Evolutionary conservation across 2,797 vertebrate genomes (phyloP).

Genomic region (Periophthalmus magnuspinnatus): DNA sequence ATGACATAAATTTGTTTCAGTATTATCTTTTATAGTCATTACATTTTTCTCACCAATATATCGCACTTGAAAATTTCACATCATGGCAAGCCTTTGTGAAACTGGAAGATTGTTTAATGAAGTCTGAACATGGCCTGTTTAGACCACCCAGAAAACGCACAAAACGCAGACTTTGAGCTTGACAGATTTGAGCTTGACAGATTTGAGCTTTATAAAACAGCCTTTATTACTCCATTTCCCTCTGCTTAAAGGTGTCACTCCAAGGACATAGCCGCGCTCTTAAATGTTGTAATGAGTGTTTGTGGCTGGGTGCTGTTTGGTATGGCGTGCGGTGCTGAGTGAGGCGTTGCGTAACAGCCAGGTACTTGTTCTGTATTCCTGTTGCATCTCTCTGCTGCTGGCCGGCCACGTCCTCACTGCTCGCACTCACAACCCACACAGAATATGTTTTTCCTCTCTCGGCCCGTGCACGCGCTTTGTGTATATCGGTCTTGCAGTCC

Average conservation of each 20-base stretch:
- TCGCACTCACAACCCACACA: constrained; percentile 39
- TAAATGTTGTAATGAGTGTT: background rate
- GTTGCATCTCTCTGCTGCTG: constrained; percentile 76
- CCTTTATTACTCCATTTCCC: too few relatives aligned
- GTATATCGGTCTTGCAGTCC: constrained; percentile 74
- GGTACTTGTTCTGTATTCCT: constrained; percentile 79
- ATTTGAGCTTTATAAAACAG: too few relatives aligned
- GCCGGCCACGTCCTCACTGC: constrained; percentile 60
- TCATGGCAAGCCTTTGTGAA: too few relatives aligned
- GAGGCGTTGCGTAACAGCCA: constrained; percentile 77
- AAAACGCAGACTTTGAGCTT: background rate
- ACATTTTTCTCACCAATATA: too few relatives aligned
- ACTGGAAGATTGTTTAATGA: background rate
- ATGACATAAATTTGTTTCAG: too few relatives aligned
- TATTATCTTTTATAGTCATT: too few relatives aligned
- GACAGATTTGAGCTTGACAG: too few relatives aligned
- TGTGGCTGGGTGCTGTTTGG: constrained; percentile 9
- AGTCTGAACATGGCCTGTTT: background rate
- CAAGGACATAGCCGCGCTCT: background rate
- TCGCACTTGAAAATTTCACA: too few relatives aligned
- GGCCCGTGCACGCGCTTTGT: constrained; percentile 15
- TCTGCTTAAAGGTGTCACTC: background rate
- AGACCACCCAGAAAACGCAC: background rate
- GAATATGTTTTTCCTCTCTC: constrained; percentile 57
- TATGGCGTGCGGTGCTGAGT: constrained; percentile 60